A percentile compares a stretch with the other conserved stretches of the same genome.
phyloP scores from a whole-genome alignment of 2,797 vertebrate species.

The Neosilurus hyrtlii region DNA sequence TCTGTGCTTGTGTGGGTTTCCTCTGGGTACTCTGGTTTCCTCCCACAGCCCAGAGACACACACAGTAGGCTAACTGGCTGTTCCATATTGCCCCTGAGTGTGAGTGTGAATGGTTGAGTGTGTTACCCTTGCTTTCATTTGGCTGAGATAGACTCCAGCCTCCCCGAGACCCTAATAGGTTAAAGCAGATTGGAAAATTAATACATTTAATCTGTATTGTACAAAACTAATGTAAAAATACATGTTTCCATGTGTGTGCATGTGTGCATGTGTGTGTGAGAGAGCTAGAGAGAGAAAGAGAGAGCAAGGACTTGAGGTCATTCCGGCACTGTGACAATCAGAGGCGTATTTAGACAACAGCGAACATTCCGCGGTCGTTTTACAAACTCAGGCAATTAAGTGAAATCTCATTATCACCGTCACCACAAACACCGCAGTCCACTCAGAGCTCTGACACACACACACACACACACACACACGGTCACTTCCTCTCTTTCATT shows the following conservation, averaged over 20 bases:
- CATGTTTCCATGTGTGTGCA: background rate
- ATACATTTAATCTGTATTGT: background rate
- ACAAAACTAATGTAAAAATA: no score
- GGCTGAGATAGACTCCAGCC: no score
- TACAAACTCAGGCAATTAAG: conserved; percentile 43
- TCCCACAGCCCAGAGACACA: no score
- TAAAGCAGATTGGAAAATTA: background rate
- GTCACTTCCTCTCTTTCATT: background rate
- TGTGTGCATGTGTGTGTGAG: background rate
- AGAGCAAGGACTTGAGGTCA: background rate
- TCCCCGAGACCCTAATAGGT: no score
- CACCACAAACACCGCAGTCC: conserved; percentile 38
- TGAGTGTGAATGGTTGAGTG: no score
- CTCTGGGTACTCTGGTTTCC: no score
- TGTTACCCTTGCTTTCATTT: no score
- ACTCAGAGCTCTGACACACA: conserved; percentile 31
- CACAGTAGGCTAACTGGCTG: no score
- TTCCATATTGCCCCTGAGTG: no score
- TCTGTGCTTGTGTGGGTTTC: no score
- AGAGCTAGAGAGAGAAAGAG: no score
- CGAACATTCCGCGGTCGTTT: conserved; percentile 30
- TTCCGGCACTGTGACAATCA: conserved; percentile 16
- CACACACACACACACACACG: conserved; percentile 2
- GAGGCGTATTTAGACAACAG: conserved; percentile 40
- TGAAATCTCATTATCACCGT: conserved; percentile 39